phyloP scores from a whole-genome alignment of 2,797 vertebrate genomes.

The Parambassis ranga region DNA sequence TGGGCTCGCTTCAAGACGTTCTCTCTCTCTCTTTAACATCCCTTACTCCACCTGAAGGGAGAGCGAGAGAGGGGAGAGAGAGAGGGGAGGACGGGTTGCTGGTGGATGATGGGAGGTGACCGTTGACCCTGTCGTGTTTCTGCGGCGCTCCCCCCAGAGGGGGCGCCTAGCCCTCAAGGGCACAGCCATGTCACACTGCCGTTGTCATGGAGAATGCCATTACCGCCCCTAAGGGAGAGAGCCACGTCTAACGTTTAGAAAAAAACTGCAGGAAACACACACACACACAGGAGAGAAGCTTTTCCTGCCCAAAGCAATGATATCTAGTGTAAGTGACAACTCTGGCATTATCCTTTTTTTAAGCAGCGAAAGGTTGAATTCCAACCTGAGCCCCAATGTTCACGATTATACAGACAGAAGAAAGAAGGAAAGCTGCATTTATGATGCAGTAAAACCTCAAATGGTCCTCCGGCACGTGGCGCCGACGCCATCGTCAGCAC shows the following conservation, averaged over 20 bases:
- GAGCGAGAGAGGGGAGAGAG: constrained; percentile 4
- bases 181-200: constrained; percentile 72
- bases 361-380: constrained; percentile 68
- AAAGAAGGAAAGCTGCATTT: not conserved
- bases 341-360: constrained; percentile 67
- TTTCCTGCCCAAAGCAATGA: constrained; percentile 50
- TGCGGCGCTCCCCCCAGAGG: constrained; percentile 62
- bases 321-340: constrained; percentile 67
- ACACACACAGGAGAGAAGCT: constrained; percentile 23
- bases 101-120: constrained; percentile 75
- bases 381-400: constrained; percentile 39
- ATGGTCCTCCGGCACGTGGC: constrained; percentile 33
- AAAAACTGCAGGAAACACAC: constrained; percentile 29
- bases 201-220: constrained; percentile 79
- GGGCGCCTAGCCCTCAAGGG: constrained; percentile 71
- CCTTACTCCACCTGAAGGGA: constrained; percentile 48
- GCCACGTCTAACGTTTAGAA: constrained; percentile 39
- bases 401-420: constrained; percentile 44
- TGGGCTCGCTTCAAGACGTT: constrained; percentile 67
- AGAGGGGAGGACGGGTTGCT: constrained; percentile 42
- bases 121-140: constrained; percentile 77
- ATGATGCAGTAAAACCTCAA: constrained; percentile 24
- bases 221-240: constrained; percentile 73
- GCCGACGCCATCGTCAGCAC: constrained; percentile 18
- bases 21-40: constrained; percentile 13